A percentile compares a stretch with the other conserved stretches of the same genome.
phyloP scores from a whole-genome alignment of 2,797 vertebrate species.

The Scolopax rusticola region DNA sequence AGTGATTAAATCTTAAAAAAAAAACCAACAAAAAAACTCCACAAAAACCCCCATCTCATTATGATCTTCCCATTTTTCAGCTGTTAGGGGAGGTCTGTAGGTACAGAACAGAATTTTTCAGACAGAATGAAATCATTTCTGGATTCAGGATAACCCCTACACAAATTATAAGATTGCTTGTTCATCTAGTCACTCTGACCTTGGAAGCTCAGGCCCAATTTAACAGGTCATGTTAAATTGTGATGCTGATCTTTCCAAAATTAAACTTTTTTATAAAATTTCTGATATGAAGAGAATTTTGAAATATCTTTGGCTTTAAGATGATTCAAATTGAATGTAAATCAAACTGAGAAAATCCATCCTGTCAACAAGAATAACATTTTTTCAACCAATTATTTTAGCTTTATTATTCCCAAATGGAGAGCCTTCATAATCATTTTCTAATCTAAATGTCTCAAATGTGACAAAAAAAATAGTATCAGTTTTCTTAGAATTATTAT shows the following conservation, averaged over 20 bases:
- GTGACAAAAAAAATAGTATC: neutral
- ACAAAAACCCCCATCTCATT: accelerated
- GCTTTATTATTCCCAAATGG: neutral
- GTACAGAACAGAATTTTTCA: neutral
- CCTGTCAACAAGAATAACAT: neutral
- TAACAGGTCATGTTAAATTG: neutral
- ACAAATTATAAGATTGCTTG: neutral
- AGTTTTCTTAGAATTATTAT: neutral
- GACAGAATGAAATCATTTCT: neutral
- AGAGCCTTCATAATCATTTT: neutral
- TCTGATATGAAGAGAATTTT: constrained; percentile 14
- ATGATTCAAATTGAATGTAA: neutral
- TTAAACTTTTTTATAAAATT: constrained; percentile 5
- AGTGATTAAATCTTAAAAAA: neutral
- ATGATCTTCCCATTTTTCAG: neutral
- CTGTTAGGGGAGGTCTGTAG: neutral
- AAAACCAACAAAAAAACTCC: neutral
- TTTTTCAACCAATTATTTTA: neutral
- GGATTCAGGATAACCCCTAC: neutral
- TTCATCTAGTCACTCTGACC: constrained; percentile 26
- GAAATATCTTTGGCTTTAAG: neutral
- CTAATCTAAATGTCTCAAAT: neutral
- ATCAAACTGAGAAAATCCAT: neutral
- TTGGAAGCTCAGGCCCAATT: neutral
- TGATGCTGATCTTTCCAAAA: neutral